Conservation (phyloP, 2,113 vertebrate species). For the Corythornis cristatus region DNA sequence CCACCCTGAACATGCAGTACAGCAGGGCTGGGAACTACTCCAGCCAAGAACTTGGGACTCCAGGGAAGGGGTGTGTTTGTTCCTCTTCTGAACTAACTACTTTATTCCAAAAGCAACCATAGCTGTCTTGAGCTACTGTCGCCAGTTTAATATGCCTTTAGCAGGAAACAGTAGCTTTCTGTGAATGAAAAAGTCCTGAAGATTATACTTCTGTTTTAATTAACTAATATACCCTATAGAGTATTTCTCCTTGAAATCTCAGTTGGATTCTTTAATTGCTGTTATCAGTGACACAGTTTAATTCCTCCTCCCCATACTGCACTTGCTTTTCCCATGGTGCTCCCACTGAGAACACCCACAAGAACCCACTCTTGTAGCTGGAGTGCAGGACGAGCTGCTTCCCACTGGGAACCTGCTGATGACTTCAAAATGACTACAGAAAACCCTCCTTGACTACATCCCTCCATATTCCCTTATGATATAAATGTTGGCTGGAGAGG, state of each 20-base stretch:
- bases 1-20: slow-evolving; percentile 61
- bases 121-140: slow-evolving; percentile 44
- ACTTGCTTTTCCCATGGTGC: slow-evolving; percentile 9
- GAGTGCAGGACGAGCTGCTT: not conserved
- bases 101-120: slow-evolving; percentile 53
- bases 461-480: not conserved
- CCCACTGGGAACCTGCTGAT: not conserved
- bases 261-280: slow-evolving; percentile 29
- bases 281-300: not conserved
- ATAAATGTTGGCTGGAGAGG: not conserved
- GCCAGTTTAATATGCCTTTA: slow-evolving; percentile 11
- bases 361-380: not conserved
- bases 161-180: slow-evolving; percentile 39
- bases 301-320: not conserved
- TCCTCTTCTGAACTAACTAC: slow-evolving; percentile 50
- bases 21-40: slow-evolving; percentile 41
- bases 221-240: slow-evolving; percentile 37
- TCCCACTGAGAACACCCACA: not conserved
- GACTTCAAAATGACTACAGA: not conserved
- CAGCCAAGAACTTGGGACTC: slow-evolving; percentile 64
- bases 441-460: not conserved
- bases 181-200: slow-evolving; percentile 29
- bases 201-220: slow-evolving; percentile 53
- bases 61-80: slow-evolving; percentile 65
- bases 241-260: slow-evolving; percentile 44